Evolutionary conservation across 2,888 invertebrate species (phyloP), one percentile per base, ranked within the genome.

Genomic region (Harpagoxenus sublaevis): DNA sequence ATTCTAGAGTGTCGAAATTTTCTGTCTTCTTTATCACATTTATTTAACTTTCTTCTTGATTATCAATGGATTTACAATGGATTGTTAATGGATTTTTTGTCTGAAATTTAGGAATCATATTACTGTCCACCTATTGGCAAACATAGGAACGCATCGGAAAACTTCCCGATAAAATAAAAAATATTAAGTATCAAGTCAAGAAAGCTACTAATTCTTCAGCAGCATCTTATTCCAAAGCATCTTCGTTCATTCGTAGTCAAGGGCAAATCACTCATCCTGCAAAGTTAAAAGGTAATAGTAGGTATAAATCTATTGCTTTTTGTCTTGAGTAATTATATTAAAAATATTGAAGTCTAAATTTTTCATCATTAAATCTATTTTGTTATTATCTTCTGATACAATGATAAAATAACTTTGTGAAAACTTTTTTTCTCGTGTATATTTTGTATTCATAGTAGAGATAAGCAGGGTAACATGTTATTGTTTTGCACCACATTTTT

Each of bases 121-220:
- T 70, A 70, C 12, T 53, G 35, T 35, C n/a, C n/a, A 9, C 70
- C 70, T 12, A 51, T 3, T 42, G 42, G 51, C 35, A 70, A 31
- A 51, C 12, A 70, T 35, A 70, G 15, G 35, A 70, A 51, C 35
- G 51, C 70, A 9, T 53, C 51, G n/a, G 35, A n/a, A 51, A 70
- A 70, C 51, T 70, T n/a, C 31, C 31, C 12, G 28, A 70, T 70
- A 70, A 70, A 53, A 6, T 70, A 12, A 70, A 51, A n/a, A 53
- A 35, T 53, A 31, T 70, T 6, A 70, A 70, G n/a, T 51, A 70
- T 35, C 51, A 35, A 8, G 18, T 35, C 0, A 53, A 70, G 51
- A 70, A n/a, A 35, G 15, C 3, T 70, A 35, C n/a, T 35, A 6
- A 35, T 48, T 51, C n/a, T 70, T 70, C 10, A 5, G 6, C 4